Conservation (phyloP, 2,888 invertebrate species). For the Chrysina gloriosa region DNA sequence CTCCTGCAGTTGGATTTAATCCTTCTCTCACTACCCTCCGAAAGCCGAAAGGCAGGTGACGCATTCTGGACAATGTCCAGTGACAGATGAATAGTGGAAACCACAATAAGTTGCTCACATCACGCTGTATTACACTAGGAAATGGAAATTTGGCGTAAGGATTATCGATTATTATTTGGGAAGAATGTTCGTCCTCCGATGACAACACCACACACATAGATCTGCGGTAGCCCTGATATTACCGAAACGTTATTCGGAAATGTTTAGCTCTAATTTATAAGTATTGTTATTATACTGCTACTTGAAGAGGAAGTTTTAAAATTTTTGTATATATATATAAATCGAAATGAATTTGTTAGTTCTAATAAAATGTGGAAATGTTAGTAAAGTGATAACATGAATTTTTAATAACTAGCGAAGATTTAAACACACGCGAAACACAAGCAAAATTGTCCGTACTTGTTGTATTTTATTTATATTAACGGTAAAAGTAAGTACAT, state of each 20-base stretch:
- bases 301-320: too few species aligned
- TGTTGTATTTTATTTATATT: too few species aligned
- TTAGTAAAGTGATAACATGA: too few species aligned
- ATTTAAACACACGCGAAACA: too few species aligned
- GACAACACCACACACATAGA: conserved; percentile 53
- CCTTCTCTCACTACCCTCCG: conserved; percentile 44
- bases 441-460: too few species aligned
- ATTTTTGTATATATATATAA: too few species aligned
- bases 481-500: too few species aligned
- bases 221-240: conserved; percentile 13
- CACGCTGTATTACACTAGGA: conserved; percentile 61
- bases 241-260: background rate
- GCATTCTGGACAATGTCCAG: conserved; percentile 61
- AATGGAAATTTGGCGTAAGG: conserved; percentile 47
- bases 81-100: conserved; percentile 59
- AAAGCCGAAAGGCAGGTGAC: conserved; percentile 57
- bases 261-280: background rate
- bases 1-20: conserved; percentile 41
- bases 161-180: conserved; percentile 33
- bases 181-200: conserved; percentile 17
- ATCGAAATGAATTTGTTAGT: too few species aligned
- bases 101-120: conserved; percentile 62
- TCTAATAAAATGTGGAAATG: too few species aligned
- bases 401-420: too few species aligned
- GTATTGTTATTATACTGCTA: background rate